Evolutionary conservation across 2,888 invertebrate species (phyloP).

Genomic region (Aleiodes leptofemur): DNA sequence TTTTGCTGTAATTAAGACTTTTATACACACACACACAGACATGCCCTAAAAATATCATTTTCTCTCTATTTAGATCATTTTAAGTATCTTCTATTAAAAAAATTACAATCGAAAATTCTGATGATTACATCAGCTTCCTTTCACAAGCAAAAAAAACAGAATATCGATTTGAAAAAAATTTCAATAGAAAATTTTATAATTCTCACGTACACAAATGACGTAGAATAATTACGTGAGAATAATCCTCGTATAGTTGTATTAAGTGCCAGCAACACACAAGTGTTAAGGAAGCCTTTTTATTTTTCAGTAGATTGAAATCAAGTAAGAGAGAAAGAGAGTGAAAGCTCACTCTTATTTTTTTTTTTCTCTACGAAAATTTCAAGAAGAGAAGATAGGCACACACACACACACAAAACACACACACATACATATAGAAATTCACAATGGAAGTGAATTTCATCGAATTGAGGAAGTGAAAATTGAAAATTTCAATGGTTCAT

Average conservation of each 20-base stretch:
- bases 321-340: background rate
- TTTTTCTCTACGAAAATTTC: background rate
- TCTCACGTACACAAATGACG: conserved; percentile 13
- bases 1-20: too few species aligned
- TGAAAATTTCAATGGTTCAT: too few species aligned
- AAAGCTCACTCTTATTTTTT: background rate
- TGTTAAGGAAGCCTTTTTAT: conserved; percentile 8
- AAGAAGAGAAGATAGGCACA: background rate
- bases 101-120: too few species aligned
- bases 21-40: too few species aligned
- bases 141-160: too few species aligned
- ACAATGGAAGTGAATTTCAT: background rate
- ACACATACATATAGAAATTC: too few species aligned
- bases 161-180: too few species aligned
- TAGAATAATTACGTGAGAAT: conserved; percentile 24
- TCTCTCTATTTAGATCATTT: too few species aligned
- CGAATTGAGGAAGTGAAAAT: background rate
- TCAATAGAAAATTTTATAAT: background rate
- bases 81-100: too few species aligned
- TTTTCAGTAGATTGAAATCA: background rate
- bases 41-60: too few species aligned
- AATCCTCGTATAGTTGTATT: conserved; percentile 22
- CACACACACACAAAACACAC: background rate
- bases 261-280: background rate
- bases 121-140: too few species aligned